Evolutionary conservation across 2,113 vertebrate genomes (phyloP).

Genomic region (Origma solitaria): DNA sequence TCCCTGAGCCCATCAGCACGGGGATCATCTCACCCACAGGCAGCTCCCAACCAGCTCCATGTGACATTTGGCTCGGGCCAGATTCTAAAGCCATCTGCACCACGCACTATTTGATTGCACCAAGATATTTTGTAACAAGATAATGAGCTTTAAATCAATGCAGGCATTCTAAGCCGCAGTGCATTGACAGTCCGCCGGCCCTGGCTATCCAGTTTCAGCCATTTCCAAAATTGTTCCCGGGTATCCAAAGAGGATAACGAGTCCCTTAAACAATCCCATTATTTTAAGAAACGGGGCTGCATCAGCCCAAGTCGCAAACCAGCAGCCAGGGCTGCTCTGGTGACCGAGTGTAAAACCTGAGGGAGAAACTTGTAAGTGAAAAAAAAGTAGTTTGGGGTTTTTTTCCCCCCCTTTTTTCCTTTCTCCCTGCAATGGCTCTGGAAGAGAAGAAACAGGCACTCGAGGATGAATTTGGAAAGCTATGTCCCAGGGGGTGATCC

Average conservation of each 20-base stretch:
- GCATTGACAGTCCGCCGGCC: constrained; percentile 38
- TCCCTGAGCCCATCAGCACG: not conserved
- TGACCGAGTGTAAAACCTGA: not conserved
- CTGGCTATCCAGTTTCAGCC: constrained; percentile 46
- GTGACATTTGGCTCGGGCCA: constrained; percentile 49
- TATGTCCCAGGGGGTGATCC: not conserved
- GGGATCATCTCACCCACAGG: not conserved
- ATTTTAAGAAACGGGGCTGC: constrained; percentile 42
- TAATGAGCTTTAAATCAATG: constrained; percentile 65
- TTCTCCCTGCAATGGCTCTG: not conserved
- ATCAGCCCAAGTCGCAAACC: not conserved
- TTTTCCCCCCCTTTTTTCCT: not conserved
- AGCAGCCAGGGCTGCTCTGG: not conserved
- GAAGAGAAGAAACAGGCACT: not conserved
- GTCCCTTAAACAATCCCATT: constrained; percentile 44
- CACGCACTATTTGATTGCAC: constrained; percentile 56
- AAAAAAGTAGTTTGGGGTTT: not conserved
- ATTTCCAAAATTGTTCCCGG: constrained; percentile 49
- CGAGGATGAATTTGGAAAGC: accelerated
- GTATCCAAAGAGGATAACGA: constrained; percentile 53
- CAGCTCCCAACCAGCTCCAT: constrained; percentile 30
- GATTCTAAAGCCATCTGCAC: constrained; percentile 25
- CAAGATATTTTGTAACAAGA: constrained; percentile 64
- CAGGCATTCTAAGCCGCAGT: constrained; percentile 51
- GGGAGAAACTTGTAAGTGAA: not conserved